Percentiles rank a stretch among this genome's conserved stretches.
Evolutionary conservation across 1,140 invertebrate genomes (phyloP).

Genomic region (Ooceraea biroi): DNA sequence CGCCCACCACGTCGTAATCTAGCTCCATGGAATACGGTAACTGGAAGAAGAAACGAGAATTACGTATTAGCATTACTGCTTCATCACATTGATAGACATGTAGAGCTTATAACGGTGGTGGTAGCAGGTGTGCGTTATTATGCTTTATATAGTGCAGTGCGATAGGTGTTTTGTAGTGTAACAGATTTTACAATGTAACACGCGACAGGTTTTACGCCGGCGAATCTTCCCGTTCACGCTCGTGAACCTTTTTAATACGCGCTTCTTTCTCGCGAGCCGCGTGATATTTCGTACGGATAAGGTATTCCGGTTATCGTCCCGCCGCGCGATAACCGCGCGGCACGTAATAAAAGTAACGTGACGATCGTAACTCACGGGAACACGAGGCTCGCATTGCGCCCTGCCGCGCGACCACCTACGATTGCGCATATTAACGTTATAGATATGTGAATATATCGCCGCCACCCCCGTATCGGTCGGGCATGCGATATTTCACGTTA

Average conservation of each 20-base stretch:
- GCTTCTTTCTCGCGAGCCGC: neutral
- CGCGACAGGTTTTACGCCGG: neutral
- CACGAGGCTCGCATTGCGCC: neutral
- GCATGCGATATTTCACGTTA: slow-evolving; percentile 58
- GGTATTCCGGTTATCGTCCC: slow-evolving; percentile 38
- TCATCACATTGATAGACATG: no score
- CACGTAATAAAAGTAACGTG: slow-evolving; percentile 61
- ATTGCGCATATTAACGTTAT: slow-evolving; percentile 55
- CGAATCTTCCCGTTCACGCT: slow-evolving; percentile 20
- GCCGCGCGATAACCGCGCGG: slow-evolving; percentile 34
- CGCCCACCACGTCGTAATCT: slow-evolving; percentile 90
- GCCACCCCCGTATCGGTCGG: slow-evolving; percentile 4
- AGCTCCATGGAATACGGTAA: slow-evolving; percentile 92
- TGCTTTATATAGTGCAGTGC: no score
- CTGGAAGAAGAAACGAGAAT: slow-evolving; percentile 87
- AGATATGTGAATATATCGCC: slow-evolving; percentile 32
- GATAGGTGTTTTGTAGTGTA: neutral
- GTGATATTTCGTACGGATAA: neutral
- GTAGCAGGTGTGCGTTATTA: no score
- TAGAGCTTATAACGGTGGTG: no score
- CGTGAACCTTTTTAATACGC: neutral
- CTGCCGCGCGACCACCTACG: slow-evolving; percentile 6
- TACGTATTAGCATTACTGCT: no score
- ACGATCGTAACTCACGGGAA: slow-evolving; percentile 47
- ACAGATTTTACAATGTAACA: no score